Conservation (phyloP, 1,140 invertebrate genomes). For the Schlechtendalia chinensis region DNA sequence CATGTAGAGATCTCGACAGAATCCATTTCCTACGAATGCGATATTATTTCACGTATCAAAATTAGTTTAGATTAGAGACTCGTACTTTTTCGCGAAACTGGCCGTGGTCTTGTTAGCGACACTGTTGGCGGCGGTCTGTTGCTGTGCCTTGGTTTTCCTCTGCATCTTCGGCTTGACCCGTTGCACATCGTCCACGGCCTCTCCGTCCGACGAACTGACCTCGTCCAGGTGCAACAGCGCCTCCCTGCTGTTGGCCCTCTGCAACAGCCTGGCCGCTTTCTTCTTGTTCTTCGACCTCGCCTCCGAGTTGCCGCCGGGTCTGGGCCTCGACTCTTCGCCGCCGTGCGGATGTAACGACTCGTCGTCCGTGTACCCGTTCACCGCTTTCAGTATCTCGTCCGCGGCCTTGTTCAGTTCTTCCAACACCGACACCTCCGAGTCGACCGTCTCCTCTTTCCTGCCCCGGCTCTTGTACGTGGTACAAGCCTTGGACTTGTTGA, state of each 20-base stretch:
- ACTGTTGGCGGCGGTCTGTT: not conserved
- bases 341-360: constrained; percentile 54
- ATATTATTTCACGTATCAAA: too few species aligned
- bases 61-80: not conserved
- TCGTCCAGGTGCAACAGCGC: constrained; percentile 56
- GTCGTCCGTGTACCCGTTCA: constrained; percentile 60
- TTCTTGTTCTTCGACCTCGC: constrained; percentile 52
- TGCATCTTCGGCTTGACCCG: constrained; percentile 36
- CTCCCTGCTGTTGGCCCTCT: constrained; percentile 59
- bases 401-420: constrained; percentile 61
- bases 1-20: too few species aligned
- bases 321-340: constrained; percentile 52
- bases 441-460: constrained; percentile 28
- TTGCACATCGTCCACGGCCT: constrained; percentile 54
- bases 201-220: constrained; percentile 60
- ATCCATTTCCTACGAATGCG: too few species aligned
- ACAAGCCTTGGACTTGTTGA: constrained; percentile 24
- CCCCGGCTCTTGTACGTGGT: not conserved
- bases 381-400: constrained; percentile 59
- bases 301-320: constrained; percentile 26
- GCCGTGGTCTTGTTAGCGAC: constrained; percentile 33
- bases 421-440: constrained; percentile 56
- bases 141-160: constrained; percentile 16
- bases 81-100: constrained; percentile 36
- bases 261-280: constrained; percentile 57